These are phyloP conservation scores for Synergus gifuensis DNA, from an alignment of 2,888 invertebrate species.

Conservation along the genomic window DNA sequence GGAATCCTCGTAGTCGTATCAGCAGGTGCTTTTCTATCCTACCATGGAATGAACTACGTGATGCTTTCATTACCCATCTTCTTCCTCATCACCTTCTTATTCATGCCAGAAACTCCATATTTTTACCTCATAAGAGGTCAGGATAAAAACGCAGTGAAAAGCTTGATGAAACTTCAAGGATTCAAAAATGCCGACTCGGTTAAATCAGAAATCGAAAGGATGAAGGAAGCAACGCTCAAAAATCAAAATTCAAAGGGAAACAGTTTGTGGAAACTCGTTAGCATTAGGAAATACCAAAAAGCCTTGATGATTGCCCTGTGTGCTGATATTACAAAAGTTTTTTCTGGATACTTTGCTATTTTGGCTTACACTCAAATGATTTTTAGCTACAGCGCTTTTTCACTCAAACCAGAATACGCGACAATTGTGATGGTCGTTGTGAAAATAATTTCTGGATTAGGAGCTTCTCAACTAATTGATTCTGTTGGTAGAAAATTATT, in stretches of 20 bases:
- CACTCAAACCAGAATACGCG: conserved; percentile 78
- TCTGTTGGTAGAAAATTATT: conserved; percentile 82
- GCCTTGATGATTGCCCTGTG: conserved; percentile 82
- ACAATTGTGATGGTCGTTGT: conserved; percentile 80
- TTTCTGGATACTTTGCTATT: conserved; percentile 82
- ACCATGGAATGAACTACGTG: conserved; percentile 78
- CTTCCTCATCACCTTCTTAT: conserved; percentile 81
- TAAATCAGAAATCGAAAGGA: conserved; percentile 80
- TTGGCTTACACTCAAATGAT: conserved; percentile 82
- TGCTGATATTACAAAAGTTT: conserved; percentile 82
- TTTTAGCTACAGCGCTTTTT: conserved; percentile 80
- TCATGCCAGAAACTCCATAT: conserved; percentile 85
- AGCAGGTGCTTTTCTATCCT: conserved; percentile 78
- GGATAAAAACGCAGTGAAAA: conserved; percentile 80
- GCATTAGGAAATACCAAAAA: conserved; percentile 79
- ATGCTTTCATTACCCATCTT: conserved; percentile 80
- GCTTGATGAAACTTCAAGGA: conserved; percentile 80
- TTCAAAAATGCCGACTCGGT: conserved; percentile 78
- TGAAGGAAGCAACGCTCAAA: conserved; percentile 77
- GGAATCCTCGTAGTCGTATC: conserved; percentile 72
- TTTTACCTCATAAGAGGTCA: conserved; percentile 79
- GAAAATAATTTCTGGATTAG: conserved; percentile 80
- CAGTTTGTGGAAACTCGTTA: conserved; percentile 75
- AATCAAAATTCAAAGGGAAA: neutral
- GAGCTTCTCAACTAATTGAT: conserved; percentile 82